Conservation (phyloP, 1,140 invertebrate genomes). For the Geopemphigus sp. region DNA sequence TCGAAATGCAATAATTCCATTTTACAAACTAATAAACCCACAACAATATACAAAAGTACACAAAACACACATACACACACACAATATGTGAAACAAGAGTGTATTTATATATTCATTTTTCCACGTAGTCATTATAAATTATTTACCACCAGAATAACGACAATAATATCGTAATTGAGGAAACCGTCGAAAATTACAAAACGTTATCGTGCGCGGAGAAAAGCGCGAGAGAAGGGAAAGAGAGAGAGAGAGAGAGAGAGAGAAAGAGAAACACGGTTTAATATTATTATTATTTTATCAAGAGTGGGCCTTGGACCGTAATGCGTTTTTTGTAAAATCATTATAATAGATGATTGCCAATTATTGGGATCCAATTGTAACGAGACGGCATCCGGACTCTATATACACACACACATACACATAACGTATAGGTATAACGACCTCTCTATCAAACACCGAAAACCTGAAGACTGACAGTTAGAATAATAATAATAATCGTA, state of each 20-base stretch:
- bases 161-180: constrained; percentile 32
- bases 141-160: constrained; percentile 2
- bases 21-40: constrained; percentile 24
- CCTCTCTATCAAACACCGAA: constrained; percentile 46
- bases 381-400: constrained; percentile 38
- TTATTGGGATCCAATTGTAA: constrained; percentile 48
- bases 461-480: constrained; percentile 41
- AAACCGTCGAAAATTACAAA: constrained; percentile 41
- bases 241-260: neutral
- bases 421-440: constrained; percentile 37
- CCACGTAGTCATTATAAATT: constrained; percentile 18
- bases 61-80: too few relatives aligned
- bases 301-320: constrained; percentile 38
- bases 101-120: neutral
- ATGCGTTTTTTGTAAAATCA: constrained; percentile 43
- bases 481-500: constrained; percentile 46
- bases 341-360: constrained; percentile 48
- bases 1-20: constrained; percentile 15
- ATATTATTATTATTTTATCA: constrained; percentile 17
- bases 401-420: neutral
- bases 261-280: neutral
- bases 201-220: constrained; percentile 21
- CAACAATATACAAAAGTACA: constrained; percentile 4
- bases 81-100: too few relatives aligned
- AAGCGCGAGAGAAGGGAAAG: constrained; percentile 30